Base-by-base conservation (phyloP, 1,140 invertebrate species). In the Papilio glaucus region DNA sequence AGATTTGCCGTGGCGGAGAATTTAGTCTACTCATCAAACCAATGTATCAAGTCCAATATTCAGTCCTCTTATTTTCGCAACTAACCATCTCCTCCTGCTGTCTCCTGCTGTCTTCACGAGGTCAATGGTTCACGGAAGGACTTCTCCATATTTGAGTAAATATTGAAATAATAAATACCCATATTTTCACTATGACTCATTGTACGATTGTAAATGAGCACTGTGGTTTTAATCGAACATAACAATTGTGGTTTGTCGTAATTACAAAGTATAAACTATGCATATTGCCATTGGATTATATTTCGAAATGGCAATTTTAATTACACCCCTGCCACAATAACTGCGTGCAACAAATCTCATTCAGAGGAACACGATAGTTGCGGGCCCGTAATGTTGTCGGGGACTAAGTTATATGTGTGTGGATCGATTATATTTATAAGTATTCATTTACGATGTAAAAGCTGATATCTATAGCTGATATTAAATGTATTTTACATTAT, bases 321-420 rank as follows among this genome's bases (percentile, higher is more conserved):
- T 86, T 85, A 80, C 85, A 84, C 77, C 72, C 76, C 83, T 82
- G 80, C 82, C 78, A 75, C 79, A 81, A 81, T 83, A 80, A 83
- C 81, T 85, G 78, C 81, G 74, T 71, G 80, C 77, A 79, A 81
- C 80, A 80, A 72, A 80, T 72, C 77, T 81, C 71, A 77, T 77
- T 77, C 75, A 72, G 81, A 74, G 67, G 81, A 82, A 86, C 85
- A 85, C 77, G 85, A 78, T 82, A 83, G 74, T 83, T 82, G 85
- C 80, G 80, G 81, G 74, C 65, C 80, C 72, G 60, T 76, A 74
- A 75, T 68, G 65, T 61, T 72, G 72, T 73, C 75, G 72, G 69
- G 63, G 57, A 71, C 71, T 72, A 57, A 68, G 67, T 57, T 72
- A 63, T 70, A 75, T 72, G 42, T 63, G 37, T 38, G 62, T 57